Evolutionary conservation across 1,140 invertebrate species (phyloP).

Genomic region (Steinernema feltiae): DNA sequence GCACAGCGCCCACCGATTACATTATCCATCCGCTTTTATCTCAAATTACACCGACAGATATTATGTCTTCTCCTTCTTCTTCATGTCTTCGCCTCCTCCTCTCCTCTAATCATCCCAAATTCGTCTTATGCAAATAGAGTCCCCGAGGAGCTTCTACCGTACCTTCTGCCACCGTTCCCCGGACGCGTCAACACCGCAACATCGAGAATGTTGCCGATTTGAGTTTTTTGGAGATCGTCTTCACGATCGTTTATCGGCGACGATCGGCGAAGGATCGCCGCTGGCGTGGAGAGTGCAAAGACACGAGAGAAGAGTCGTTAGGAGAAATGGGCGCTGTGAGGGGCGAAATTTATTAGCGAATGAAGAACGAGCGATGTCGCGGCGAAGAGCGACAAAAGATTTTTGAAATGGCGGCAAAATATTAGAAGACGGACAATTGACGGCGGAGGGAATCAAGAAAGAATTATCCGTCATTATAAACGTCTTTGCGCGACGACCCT

Average conservation of each 20-base stretch:
- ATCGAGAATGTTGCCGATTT: slow-evolving; percentile 5
- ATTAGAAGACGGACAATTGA: neutral
- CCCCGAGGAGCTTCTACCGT: neutral
- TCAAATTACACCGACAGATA: slow-evolving; percentile 9
- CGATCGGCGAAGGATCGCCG: neutral
- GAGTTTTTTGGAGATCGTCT: slow-evolving; percentile 11
- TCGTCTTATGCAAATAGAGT: neutral
- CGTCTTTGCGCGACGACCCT: slow-evolving; percentile 14
- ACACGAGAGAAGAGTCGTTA: neutral
- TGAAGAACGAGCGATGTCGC: slow-evolving; percentile 12
- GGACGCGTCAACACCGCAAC: neutral
- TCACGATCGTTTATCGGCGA: slow-evolving; percentile 8
- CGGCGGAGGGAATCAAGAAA: neutral
- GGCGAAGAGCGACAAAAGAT: slow-evolving; percentile 4
- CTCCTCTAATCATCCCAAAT: slow-evolving; percentile 9
- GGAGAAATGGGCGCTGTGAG: slow-evolving; percentile 8
- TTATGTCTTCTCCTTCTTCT: slow-evolving; percentile 12
- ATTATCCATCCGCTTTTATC: slow-evolving; percentile 15
- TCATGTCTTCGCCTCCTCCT: neutral
- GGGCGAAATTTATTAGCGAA: slow-evolving; percentile 14
- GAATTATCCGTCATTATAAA: slow-evolving; percentile 12
- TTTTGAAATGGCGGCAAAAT: neutral
- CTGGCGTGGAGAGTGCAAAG: neutral
- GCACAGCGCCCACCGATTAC: neutral
- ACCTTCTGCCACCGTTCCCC: neutral